Evolutionary conservation across 1,140 invertebrate species (phyloP), one percentile per base, ranked within the genome.

Genomic region (Heliconius eleuchia): DNA sequence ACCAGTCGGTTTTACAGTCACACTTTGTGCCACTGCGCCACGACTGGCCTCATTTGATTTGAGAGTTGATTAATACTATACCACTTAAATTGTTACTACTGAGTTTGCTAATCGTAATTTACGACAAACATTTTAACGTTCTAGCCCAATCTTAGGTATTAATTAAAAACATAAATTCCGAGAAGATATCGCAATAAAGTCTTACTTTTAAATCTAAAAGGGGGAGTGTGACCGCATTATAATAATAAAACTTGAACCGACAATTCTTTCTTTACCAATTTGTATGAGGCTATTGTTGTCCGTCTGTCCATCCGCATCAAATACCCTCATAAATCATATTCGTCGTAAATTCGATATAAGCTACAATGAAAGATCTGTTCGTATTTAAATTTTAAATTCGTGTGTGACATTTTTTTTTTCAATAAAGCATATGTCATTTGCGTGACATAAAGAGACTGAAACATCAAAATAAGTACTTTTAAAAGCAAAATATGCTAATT

Each of bases 361-460:
- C 87, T 88, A 93, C 92, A 93, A 94, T 92, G 91, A 92, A 87
- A 88, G 87, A 92, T 92, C 91, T 93, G 91, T 94, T 93, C 90
- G 85, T 90, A 91, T 92, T 91, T 90, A 85, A 90, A 91, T 91
- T 86, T 89, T 80, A 82, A 86, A 86, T 85, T 85, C 85, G 82
- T 85, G 79, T 86, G 86, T 86, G 86, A 89, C 88, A 85, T 85
- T 87, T 80, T 52, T 46, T 46, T 37, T 87, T 88, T 85, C 82
- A 66, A 66, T 66, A 66, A 66, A 30, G 60, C 60, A 66, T 66
- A 66, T 66, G 77, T 72, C 73, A 79, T 74, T 80, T 78, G 76
- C 71, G 71, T 60, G 46, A 72, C 71, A 79, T 77, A 82, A 79
- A 80, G 19, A 75, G 74, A 79, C 71, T 82, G 50, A 82, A 77